phyloP scores from a whole-genome alignment of 2,797 vertebrate species.

The Enteromius thamalakanensis region DNA sequence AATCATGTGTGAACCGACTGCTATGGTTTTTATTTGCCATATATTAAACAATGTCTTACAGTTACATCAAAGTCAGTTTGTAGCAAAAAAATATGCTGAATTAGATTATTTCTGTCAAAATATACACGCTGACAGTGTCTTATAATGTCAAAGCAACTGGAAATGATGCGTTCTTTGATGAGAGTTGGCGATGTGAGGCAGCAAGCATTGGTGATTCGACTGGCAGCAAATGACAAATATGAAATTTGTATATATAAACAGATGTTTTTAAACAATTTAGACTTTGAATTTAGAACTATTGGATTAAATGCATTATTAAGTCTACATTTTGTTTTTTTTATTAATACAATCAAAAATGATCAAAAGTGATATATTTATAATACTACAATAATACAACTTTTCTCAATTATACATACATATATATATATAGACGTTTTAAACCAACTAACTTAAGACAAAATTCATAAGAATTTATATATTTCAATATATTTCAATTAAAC shows the following conservation, averaged over 20 bases:
- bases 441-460: background rate
- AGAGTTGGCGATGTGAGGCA: background rate
- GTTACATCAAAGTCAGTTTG: slow-evolving; percentile 13
- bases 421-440: background rate
- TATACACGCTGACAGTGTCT: background rate
- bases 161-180: background rate
- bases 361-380: no score
- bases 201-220: background rate
- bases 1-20: slow-evolving; percentile 5
- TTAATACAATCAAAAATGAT: no score
- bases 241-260: background rate
- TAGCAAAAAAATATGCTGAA: background rate
- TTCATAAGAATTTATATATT: no score
- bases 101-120: background rate
- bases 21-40: slow-evolving; percentile 3
- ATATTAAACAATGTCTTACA: background rate
- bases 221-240: background rate
- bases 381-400: no score
- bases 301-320: background rate
- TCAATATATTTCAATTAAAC: no score
- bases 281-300: background rate
- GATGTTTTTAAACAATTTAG: background rate
- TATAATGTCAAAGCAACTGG: background rate
- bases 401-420: no score
- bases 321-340: background rate